phyloP scores from a whole-genome alignment of 2,888 invertebrate species.

The Villa cingulata region DNA sequence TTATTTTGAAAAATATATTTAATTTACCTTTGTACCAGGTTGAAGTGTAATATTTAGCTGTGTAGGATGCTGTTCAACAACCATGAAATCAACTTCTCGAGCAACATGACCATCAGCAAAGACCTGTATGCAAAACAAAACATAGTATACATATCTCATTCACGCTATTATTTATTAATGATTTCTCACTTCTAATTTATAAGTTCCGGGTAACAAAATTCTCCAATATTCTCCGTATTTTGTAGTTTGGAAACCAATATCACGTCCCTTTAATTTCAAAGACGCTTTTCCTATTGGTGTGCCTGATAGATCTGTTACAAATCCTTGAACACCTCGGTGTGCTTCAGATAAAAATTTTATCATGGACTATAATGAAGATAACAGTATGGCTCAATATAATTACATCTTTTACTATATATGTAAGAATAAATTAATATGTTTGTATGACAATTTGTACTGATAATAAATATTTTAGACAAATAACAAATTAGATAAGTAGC shows the following conservation, averaged over 20 bases:
- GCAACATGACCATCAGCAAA: slow-evolving; percentile 74
- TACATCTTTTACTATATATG: no score
- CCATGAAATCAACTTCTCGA: slow-evolving; percentile 72
- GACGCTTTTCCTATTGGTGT: slow-evolving; percentile 67
- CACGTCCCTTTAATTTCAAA: slow-evolving; percentile 64
- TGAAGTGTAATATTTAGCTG: slow-evolving; percentile 69
- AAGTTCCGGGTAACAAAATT: slow-evolving; percentile 73
- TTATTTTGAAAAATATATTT: no score
- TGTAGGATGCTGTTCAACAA: slow-evolving; percentile 74
- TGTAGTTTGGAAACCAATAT: slow-evolving; percentile 73
- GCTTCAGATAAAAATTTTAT: slow-evolving; percentile 74
- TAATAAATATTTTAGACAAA: no score
- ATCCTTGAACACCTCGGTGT: slow-evolving; percentile 79
- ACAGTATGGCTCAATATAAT: not conserved
- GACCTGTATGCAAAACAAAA: no score
- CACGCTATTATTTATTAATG: no score
- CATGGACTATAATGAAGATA: slow-evolving; percentile 46
- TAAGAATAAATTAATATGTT: not conserved
- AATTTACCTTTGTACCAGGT: slow-evolving; percentile 58
- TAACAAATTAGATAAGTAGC: no score
- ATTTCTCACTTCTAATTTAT: slow-evolving; percentile 66
- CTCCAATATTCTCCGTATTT: slow-evolving; percentile 93
- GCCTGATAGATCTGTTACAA: slow-evolving; percentile 65
- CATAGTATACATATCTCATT: no score
- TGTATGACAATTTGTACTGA: not conserved